Conservation (phyloP, 2,797 vertebrate genomes). For the Poecilia velifera region DNA sequence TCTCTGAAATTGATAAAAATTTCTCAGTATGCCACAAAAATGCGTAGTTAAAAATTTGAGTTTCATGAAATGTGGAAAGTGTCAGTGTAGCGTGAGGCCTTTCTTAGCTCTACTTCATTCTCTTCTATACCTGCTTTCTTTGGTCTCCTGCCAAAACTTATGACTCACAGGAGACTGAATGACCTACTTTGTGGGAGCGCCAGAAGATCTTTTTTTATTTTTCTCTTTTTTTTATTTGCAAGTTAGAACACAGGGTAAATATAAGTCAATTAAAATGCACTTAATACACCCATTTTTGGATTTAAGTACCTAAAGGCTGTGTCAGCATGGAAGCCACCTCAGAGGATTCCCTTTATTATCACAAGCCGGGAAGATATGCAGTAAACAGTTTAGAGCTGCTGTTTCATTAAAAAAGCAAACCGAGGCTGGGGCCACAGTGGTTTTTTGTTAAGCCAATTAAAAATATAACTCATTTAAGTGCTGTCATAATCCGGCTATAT, state of each 20-base stretch:
- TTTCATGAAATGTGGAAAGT: constrained; percentile 46
- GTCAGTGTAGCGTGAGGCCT: constrained; percentile 57
- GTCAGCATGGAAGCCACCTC: constrained; percentile 70
- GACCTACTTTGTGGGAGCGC: constrained; percentile 84
- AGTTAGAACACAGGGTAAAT: constrained; percentile 75
- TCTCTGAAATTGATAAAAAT: constrained; percentile 32
- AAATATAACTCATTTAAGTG: constrained; percentile 65
- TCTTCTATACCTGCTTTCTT: constrained; percentile 77
- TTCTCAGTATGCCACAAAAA: constrained; percentile 32
- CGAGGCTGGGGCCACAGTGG: constrained; percentile 61
- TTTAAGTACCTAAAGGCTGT: constrained; percentile 69
- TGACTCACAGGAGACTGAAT: constrained; percentile 84
- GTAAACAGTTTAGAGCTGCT: constrained; percentile 66
- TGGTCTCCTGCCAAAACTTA: constrained; percentile 79
- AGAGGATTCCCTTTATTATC: constrained; percentile 69
- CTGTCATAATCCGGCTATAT: constrained; percentile 49
- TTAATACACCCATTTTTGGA: constrained; percentile 70
- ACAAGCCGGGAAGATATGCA: constrained; percentile 44
- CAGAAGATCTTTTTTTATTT: constrained; percentile 69
- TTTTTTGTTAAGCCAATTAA: constrained; percentile 57
- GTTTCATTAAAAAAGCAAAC: constrained; percentile 71
- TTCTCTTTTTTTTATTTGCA: constrained; percentile 63
- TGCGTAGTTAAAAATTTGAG: constrained; percentile 43
- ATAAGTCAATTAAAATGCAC: constrained; percentile 75
- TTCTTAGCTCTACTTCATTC: constrained; percentile 45